Evolutionary conservation across 1,140 invertebrate genomes (phyloP), one percentile per base, ranked within the genome.

Genomic region (Drosophila auraria): DNA sequence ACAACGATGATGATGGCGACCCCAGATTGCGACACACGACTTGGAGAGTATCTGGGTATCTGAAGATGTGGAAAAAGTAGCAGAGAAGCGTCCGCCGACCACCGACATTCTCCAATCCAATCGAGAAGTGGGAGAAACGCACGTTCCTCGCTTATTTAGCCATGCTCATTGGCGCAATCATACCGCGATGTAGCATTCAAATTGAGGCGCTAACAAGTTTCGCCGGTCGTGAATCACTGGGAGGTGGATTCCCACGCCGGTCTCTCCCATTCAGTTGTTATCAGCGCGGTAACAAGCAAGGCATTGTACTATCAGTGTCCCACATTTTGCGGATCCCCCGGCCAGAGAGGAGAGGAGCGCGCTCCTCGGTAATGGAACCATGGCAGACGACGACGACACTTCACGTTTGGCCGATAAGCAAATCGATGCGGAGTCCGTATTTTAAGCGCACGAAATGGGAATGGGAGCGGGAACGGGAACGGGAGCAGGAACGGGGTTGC

Each of bases 21-120:
- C 78, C 78, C 56, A 83, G 60, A 79, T 82, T 82, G 76, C 69
- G 76, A 75, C 78, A 81, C 70, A 80, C 72, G 45, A 68, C 71
- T 14, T 11, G 0, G 65, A 68, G 53, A 73, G 44, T 56, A 51
- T 51, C 50, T 45, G 49, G 23, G 17, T 38, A 20, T 20, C 20
- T 20, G 33, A 44, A 60, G 69, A 64, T 66, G 73, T 73, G 54
- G 47, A 20, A 71, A 56, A 56, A 44, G 38, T 40, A 17, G 53
- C 5, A 44, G n/a, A 58, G 27, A 30, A 42, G 49, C 36, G 2
- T 3, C n/a, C 9, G 15, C 50, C 23, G 15, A 36, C 36, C 36
- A 25, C 17, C 60, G 62, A 64, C 73, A 66, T 80, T 78, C 68
- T 59, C 72, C 68, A 62, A 62, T 56, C 54, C 33, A 56, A 57